Evolutionary conservation across 2,113 vertebrate genomes (phyloP), one percentile per base, ranked within the genome.

Genomic region (Gymnorhina tibicen): DNA sequence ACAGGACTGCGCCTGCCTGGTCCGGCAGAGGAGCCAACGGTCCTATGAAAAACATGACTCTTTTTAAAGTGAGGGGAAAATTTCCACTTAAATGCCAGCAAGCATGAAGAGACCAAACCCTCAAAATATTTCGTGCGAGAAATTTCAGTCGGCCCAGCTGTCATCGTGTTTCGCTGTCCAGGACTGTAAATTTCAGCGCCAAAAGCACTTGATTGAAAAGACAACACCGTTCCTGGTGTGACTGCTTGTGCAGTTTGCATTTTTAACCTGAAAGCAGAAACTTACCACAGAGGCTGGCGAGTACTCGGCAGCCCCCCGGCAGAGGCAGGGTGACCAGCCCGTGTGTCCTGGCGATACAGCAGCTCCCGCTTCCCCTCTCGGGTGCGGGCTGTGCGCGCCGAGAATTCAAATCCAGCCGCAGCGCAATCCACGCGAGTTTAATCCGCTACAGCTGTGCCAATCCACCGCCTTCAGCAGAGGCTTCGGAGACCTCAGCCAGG

Each of bases 331-430:
- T 1, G 8, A 4, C 4, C 41, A 3, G 35, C 10, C 39, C 4
- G 1, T 15, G 39, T 30, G 1, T 0, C 3, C 16, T 1, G 24
- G 58, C 0, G 2, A 6, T 0, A 14, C 16, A 2, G 44, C 13
- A 27, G 21, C 42, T 44, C 69, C 42, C 13, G 2, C 33, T 68
- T 4, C 3, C 1, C 52, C 35, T 13, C 66, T 10, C 58, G 1
- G 67, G 0, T 2, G 17, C 16, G 4, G 44, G 50, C 37, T 15
- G n/a, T 2, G 16, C 10, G 30, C 24, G 50, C 66, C 1, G 7
- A 13, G n/a, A 37, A 42, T 33, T 47, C 50, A 37, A 16, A 46
- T 1, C 37, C 75, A 32, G 46, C 55, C 76, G 1, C 23, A 27
- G 68, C 79, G 1, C 12, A 0, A 3, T 1, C 13, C 49, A 4